A percentile compares a stretch with the other conserved stretches of the same genome.
phyloP scores from a whole-genome alignment of 2,113 vertebrate species.

The Chaetodon auriga region DNA sequence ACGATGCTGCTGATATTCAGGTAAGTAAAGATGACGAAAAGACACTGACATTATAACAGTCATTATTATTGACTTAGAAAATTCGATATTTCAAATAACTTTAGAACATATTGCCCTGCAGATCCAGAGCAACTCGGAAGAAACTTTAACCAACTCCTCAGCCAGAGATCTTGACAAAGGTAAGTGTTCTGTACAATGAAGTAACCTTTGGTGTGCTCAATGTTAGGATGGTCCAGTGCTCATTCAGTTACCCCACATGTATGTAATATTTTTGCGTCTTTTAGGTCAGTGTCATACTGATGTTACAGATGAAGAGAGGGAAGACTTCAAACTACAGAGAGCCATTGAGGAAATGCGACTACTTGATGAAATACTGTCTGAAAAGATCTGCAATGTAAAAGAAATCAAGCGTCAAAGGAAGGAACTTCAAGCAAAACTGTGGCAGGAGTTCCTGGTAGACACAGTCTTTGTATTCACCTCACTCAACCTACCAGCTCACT shows the following conservation, averaged over 20 bases:
- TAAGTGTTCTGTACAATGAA: conserved; percentile 20
- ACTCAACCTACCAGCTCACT: background rate
- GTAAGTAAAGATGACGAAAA: conserved; percentile 68
- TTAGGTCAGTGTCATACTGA: conserved; percentile 50
- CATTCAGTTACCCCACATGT: background rate
- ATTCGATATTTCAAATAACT: background rate
- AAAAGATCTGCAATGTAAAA: conserved; percentile 83
- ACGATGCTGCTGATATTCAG: conserved; percentile 79
- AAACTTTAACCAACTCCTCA: background rate
- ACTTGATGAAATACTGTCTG: conserved; percentile 88
- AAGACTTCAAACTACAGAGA: conserved; percentile 80
- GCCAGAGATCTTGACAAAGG: conserved; percentile 50
- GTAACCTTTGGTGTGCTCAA: background rate
- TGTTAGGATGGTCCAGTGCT: background rate
- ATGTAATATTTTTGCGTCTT: background rate
- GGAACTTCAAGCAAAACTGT: conserved; percentile 87
- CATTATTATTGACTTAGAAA: no score
- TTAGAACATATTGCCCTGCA: background rate
- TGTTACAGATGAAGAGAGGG: conserved; percentile 64
- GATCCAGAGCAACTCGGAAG: conserved; percentile 31
- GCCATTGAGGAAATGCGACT: conserved; percentile 88
- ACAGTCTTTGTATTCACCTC: background rate
- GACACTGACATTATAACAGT: background rate
- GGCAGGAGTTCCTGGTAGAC: conserved; percentile 89
- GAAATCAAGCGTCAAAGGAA: conserved; percentile 85